Base-by-base conservation (phyloP, 2,888 invertebrate species). In the Eupithecia dodoneata region DNA sequence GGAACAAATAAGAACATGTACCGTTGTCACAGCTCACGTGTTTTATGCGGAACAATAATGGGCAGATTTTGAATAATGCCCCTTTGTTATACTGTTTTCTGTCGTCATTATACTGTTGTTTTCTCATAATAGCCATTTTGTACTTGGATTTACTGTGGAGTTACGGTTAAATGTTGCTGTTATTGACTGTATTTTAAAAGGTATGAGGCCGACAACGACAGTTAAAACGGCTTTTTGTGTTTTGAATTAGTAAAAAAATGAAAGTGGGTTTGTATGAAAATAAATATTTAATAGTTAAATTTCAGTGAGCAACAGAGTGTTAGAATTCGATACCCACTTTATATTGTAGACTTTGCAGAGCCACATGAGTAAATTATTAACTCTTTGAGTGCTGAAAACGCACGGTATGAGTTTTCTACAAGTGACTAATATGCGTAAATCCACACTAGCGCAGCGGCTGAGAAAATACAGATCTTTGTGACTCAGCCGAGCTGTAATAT, bases 41-140 rank as follows among this genome's bases (percentile, higher is more conserved):
- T 93, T 93, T 92, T 91, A 92, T 91, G 89, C 84, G 90, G 87
- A 87, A 92, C 92, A 91, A 91, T 92, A 91, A 93, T 91, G 92
- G 92, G 87, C 90, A 90, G 90, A 93, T 93, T 92, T 90, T 90
- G 92, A 90, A 92, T 93, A 92, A 92, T 90, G 88, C 84, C 88
- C 90, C 86, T 90, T 93, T 93, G 92, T 93, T 89, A 83, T 86
- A 87, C 87, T 89, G 88, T 89, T 89, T 88, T 88, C 88, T 87
- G 89, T 87, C 88, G 86, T 86, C 88, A 88, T 90, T 90, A 89
- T 87, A 87, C 90, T 90, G 89, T 88, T 86, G 85, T 88, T 85
- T 84, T 81, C 83, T 83, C 81, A 81, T 83, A 81, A 82, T 82
- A 82, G 77, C 81, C 80, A 83, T 83, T 87, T 86, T 82, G 86